Evolutionary conservation across 2,888 invertebrate genomes (phyloP), one percentile per base, ranked within the genome.

Genomic region (Saturnia japonica): DNA sequence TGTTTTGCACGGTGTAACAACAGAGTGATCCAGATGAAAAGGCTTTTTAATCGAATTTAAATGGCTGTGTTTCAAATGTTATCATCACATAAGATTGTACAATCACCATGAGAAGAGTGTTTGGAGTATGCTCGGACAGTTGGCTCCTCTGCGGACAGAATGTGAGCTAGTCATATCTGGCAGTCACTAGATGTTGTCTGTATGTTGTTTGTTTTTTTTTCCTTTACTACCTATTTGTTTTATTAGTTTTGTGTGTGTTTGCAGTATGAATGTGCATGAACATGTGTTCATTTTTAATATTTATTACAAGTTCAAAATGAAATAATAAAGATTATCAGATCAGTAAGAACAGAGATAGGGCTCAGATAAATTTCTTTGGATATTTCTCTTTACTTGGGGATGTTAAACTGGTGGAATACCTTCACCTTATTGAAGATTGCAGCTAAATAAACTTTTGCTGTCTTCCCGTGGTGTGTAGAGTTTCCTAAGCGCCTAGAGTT

Each of bases 71-170:
- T 80, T 78, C 69, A 68, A 70, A 75, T 80, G 80, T 86, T 86
- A 84, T 80, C 79, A 25, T 60, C 25, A 77, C 76, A 76, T 54
- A 72, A 74, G 76, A 77, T 43, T 68, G 43, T 57, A 45, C 28
- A 19, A 25, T 57, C 67, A 60, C 68, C 66, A 95, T 95, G 95
- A 93, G 94, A 86, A 88, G 94, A 70, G 94, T 95, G 43, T 93
- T 95, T 69, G 94, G 94, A 67, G 94, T 94, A 8, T 95, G 95
- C 82, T 90, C 95, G 8, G 95, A 95, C 76, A 91, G 94, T 77
- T 93, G 93, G 91, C 84, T 91, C 74, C 91, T 93, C 75, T 94
- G 94, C 80, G 93, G 94, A 79, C 94, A 94, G 87, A 94, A 94
- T 94, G 94, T 94, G 91, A 93, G 89, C 82, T 86, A 86, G 80